Base-by-base conservation (phyloP, 1,140 invertebrate genomes). In the Hylaeus volcanicus region DNA sequence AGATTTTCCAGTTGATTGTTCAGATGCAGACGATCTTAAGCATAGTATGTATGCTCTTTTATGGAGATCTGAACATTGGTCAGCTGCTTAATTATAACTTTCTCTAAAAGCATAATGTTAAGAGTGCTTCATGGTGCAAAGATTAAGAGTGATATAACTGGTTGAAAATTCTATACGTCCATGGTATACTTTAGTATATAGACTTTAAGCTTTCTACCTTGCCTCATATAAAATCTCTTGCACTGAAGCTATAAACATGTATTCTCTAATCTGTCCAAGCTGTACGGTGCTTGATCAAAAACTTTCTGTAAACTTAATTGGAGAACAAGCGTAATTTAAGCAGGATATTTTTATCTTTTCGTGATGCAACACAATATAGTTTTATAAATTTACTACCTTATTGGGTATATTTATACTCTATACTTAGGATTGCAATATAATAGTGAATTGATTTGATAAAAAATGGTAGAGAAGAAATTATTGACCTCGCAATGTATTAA, bases 61-160 rank as follows among this genome's bases (percentile, higher is more conserved):
- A 37, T 97, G 96, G 96, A 93, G 95, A 45, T 95, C 96, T 1
- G 95, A 96, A 88, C 94, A 96, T 90, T 97, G 96, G 96, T 95
- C 95, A 12, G 94, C 94, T 1, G 94, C 94, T 74, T 95, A 92
- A 92, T 56, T 71, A 26, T 75, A 76, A 66, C 48, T 6, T 26
- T 26, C 26, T 69, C 69, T 55, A 14, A 68, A 58, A 78, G 55
- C 3, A 61, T 58, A 72, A 75, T 85, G 68, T 68, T 70, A 74
- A 72, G 69, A 85, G 79, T 84, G 82, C 77, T 88, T 83, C 71
- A 81, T 71, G 78, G 74, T 89, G 85, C 79, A 77, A 85, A 72
- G 48, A 65, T 68, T 53, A 56, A 64, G 68, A 66, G 65, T 73
- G 58, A 79, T 72, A 66, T 65, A 37, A 76, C 43, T 26, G 65